Conservation (phyloP, 2,113 vertebrate species). For the Apeltes quadracus region DNA sequence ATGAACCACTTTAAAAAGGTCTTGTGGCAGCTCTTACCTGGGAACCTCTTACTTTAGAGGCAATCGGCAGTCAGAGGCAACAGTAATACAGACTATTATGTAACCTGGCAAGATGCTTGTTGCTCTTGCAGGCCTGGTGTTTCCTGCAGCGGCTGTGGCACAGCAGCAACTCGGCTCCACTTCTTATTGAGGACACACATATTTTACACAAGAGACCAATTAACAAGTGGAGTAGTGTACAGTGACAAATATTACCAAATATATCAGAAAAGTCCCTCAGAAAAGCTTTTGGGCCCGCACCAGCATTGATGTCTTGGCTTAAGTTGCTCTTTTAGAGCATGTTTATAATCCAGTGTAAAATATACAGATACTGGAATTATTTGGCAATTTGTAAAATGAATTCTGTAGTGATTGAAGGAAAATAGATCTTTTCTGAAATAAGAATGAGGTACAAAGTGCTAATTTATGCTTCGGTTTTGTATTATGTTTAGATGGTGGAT, state of each 20-base stretch:
- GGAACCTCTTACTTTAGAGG: not conserved
- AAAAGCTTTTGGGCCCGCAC: not conserved
- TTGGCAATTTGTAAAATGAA: too few relatives aligned
- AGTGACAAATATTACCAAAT: too few relatives aligned
- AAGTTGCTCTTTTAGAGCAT: not conserved
- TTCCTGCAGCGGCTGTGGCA: conserved; percentile 22
- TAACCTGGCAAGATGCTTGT: conserved; percentile 3
- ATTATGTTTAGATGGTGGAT: not conserved
- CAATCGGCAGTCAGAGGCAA: not conserved
- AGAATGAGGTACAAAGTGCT: not conserved
- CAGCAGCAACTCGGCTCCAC: conserved; percentile 9
- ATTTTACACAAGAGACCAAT: too few relatives aligned
- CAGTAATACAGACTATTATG: not conserved
- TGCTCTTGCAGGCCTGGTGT: not conserved
- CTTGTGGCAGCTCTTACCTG: not conserved
- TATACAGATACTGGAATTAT: too few relatives aligned
- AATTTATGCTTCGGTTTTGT: not conserved
- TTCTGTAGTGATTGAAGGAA: too few relatives aligned
- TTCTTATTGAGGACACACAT: too few relatives aligned
- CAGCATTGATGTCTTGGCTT: not conserved
- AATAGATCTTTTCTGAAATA: not conserved
- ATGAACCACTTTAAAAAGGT: not conserved
- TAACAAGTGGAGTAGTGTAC: too few relatives aligned
- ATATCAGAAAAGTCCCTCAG: too few relatives aligned
- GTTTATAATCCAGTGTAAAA: not conserved